Base-by-base conservation (phyloP, 2,888 invertebrate genomes). In the Apamea epomidion region DNA sequence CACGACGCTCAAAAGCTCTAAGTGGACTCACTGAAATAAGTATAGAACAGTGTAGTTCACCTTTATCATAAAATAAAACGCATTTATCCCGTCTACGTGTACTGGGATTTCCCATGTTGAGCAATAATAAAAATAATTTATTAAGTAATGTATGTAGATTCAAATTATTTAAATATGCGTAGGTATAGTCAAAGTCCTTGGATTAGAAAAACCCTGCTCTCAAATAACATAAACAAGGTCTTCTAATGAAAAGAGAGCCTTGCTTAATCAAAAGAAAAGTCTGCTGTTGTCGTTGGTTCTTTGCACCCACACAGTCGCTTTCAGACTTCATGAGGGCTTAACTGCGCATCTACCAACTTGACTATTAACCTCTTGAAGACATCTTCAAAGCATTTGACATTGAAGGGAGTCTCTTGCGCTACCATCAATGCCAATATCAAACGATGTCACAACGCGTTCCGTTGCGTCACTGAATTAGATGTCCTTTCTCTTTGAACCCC, bases 391-490 rank as follows among this genome's bases (percentile, higher is more conserved):
- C 16, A 51, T 54, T 73, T 78, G 84, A 78, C 87, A 86, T 74
- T 84, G 87, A 60, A 29, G 48, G 25, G n/a, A 21, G 25, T 42
- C 18, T 74, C 16, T 76, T 73, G 74, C 81, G 83, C 70, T 67
- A 48, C 64, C 42, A 78, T 75, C 84, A 86, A 81, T 86, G 87
- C 87, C 87, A 86, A 65, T 86, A 86, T 68, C 84, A 86, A 51
- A n/a, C 14, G 16, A 60, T 85, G 77, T 76, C 62, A 32, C 73
- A 42, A 62, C n/a, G 10, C 64, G 32, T 74, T 74, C 48, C 72
- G 42, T 81, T 69, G 64, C 69, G 72, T 37, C 51, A 51, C 58
- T 51, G 21, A n/a, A 14, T 84, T 86, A 86, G 81, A 74, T 64
- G 69, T 86, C 85, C 87, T 84, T 86, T 84, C 84, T 86, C 85